Conservation (phyloP, 2,888 invertebrate species). For the Tetrapedia diversipes region DNA sequence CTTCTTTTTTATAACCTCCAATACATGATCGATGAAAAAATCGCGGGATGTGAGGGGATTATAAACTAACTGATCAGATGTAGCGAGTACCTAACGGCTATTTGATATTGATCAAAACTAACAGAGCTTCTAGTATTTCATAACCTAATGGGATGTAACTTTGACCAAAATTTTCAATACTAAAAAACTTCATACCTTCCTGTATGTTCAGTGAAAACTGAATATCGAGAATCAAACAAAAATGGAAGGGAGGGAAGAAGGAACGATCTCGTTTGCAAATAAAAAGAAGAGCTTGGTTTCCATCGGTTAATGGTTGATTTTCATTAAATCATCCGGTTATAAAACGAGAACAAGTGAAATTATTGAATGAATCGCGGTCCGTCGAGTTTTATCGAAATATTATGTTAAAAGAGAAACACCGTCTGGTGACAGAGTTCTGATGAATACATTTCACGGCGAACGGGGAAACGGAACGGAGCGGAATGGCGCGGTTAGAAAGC, state of each 20-base stretch:
- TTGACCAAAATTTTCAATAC: too few relatives aligned
- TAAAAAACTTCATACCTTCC: too few relatives aligned
- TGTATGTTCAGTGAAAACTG: background rate
- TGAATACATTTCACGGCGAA: constrained; percentile 2
- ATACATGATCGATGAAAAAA: too few relatives aligned
- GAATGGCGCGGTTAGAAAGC: constrained; percentile 8
- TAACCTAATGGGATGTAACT: too few relatives aligned
- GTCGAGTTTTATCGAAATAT: constrained; percentile 14
- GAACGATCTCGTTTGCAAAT: background rate
- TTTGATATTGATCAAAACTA: too few relatives aligned
- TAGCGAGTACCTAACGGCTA: too few relatives aligned
- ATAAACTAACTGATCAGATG: too few relatives aligned
- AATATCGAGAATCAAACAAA: too few relatives aligned
- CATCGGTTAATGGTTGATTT: background rate
- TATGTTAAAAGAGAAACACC: constrained; percentile 2
- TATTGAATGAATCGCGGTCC: background rate
- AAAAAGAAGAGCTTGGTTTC: background rate
- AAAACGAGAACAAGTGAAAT: background rate
- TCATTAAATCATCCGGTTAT: background rate
- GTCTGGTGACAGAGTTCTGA: background rate
- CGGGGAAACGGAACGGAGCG: background rate
- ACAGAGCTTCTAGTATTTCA: too few relatives aligned
- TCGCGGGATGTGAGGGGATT: too few relatives aligned
- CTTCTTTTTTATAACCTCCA: background rate
- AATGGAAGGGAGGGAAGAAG: background rate